Conservation (phyloP, 2,797 vertebrate genomes). For the Eulemur mongoz region DNA sequence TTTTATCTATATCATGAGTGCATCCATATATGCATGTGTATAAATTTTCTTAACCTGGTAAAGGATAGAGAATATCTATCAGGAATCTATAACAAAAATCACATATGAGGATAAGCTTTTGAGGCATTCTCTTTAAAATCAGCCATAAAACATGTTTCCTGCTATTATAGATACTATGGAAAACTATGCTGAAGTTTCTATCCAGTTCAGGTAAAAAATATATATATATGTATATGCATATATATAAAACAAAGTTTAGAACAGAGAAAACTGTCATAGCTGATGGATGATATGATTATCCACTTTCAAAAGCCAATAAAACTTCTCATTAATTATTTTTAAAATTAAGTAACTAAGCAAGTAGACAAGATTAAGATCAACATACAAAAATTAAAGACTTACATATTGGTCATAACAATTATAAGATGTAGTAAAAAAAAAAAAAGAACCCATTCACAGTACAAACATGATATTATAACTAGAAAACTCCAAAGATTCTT, state of each 20-base stretch:
- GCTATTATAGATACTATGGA: neutral
- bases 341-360: neutral
- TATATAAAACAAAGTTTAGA: neutral
- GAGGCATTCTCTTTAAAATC: neutral
- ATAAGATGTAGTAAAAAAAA: neutral
- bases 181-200: neutral
- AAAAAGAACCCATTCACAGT: neutral
- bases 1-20: neutral
- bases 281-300: neutral
- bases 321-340: neutral
- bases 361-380: neutral
- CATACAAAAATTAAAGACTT: neutral
- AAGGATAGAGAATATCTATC: neutral
- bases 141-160: neutral
- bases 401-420: neutral
- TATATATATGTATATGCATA: no score
- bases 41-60: neutral
- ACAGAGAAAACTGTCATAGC: neutral
- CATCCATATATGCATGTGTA: neutral
- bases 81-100: neutral
- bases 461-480: neutral
- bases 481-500: no score
- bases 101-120: neutral
- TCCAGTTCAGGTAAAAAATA: neutral
- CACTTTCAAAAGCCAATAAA: neutral